Conservation (phyloP, 2,113 vertebrate species). For the Prietella phreatophila region DNA sequence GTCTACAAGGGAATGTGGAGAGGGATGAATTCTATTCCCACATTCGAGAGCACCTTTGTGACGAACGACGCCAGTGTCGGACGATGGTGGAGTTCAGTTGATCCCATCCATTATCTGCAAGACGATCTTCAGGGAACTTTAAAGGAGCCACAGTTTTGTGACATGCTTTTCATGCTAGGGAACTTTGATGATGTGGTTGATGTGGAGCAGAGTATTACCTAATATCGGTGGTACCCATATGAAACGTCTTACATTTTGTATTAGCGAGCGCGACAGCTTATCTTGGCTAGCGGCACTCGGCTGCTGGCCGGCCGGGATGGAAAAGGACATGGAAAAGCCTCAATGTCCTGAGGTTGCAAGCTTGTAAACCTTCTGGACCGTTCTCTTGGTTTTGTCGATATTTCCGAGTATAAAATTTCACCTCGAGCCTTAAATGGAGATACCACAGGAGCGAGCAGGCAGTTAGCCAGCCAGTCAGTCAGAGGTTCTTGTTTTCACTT, state of each 20-base stretch:
- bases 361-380: not conserved
- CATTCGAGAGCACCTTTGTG: not conserved
- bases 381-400: constrained; percentile 8
- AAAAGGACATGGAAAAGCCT: not conserved
- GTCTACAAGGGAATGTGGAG: not conserved
- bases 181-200: not conserved
- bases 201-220: not conserved
- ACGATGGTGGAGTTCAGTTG: not conserved
- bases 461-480: not conserved
- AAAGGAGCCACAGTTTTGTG: not conserved
- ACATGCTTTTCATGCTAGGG: not conserved
- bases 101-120: not conserved
- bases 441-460: not conserved
- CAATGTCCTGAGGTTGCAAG: constrained; percentile 12
- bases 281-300: not conserved
- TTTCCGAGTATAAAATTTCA: constrained; percentile 20
- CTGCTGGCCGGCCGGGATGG: not conserved
- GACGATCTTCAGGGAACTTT: not conserved
- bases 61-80: not conserved
- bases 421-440: not conserved
- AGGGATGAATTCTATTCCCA: not conserved
- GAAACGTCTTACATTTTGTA: not conserved
- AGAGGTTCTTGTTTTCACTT: not conserved
- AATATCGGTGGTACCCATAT: not conserved
- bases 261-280: not conserved